These are phyloP conservation scores for Bettongia penicillata DNA, from an alignment of 2,113 vertebrate species.

Conservation along the genomic window DNA sequence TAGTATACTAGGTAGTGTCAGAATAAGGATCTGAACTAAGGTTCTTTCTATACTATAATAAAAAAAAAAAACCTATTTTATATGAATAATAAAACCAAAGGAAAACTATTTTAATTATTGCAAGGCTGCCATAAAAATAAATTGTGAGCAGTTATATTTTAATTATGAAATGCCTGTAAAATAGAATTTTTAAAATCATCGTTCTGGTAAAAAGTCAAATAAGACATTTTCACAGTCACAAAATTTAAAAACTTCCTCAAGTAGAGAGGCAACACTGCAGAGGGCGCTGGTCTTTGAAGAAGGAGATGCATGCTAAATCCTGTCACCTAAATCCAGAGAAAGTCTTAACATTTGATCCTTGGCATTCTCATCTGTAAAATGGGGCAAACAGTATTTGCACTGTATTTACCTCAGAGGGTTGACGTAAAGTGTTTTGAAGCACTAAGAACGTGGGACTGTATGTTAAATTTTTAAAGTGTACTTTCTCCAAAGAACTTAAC, in stretches of 20 bases:
- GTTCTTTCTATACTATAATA: background rate
- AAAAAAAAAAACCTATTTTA: slow-evolving; percentile 38
- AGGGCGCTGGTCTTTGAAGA: background rate
- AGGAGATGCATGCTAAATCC: background rate
- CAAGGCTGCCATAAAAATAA: slow-evolving; percentile 31
- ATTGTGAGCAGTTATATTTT: slow-evolving; percentile 12
- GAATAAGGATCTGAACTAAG: background rate
- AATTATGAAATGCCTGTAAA: background rate
- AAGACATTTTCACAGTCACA: slow-evolving; percentile 31
- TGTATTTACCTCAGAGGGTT: background rate
- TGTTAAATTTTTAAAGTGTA: slow-evolving; percentile 28
- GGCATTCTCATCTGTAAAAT: background rate
- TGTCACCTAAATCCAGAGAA: background rate
- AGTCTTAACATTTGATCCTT: background rate
- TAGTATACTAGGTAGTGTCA: background rate
- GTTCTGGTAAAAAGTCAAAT: slow-evolving; percentile 17
- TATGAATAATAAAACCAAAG: slow-evolving; percentile 48
- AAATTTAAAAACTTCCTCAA: slow-evolving; percentile 28
- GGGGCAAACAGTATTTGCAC: background rate
- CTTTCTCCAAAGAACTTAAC: slow-evolving; percentile 43
- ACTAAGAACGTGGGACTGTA: background rate
- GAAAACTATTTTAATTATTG: slow-evolving; percentile 40
- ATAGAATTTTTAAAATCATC: background rate
- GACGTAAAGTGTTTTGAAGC: background rate
- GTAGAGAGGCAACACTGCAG: background rate